phyloP scores from a whole-genome alignment of 2,888 invertebrate genomes.

The Acanthosepion esculentum region DNA sequence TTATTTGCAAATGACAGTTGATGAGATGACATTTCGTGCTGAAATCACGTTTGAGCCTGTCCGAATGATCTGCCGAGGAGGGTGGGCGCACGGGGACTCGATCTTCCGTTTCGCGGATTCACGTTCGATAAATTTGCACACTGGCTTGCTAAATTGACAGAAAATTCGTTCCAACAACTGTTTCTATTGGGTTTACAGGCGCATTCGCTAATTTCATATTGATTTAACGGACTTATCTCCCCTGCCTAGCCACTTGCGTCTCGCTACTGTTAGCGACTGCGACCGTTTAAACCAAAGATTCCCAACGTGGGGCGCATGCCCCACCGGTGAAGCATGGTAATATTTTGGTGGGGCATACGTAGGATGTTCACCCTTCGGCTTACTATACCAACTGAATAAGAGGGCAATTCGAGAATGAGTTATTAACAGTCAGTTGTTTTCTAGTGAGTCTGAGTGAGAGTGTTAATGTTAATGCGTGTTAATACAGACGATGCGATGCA shows the following conservation, averaged over 20 bases:
- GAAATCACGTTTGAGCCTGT: not conserved
- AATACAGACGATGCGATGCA: no score
- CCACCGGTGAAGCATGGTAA: no score
- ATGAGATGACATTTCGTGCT: slow-evolving; percentile 33
- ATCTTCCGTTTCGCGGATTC: not conserved
- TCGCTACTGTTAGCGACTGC: not conserved
- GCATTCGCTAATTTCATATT: not conserved
- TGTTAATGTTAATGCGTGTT: no score
- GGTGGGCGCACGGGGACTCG: not conserved
- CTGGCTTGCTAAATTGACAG: not conserved
- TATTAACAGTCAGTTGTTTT: no score
- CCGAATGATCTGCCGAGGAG: not conserved
- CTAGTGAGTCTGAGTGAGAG: no score
- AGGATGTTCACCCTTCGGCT: no score
- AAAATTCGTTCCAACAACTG: not conserved
- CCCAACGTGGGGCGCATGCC: no score
- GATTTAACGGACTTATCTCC: not conserved
- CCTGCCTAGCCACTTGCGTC: no score
- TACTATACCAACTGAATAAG: no score
- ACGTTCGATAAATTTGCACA: not conserved
- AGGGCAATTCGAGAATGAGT: no score
- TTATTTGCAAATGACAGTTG: not conserved
- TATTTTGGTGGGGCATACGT: no score
- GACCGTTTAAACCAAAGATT: no score
- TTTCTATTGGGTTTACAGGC: not conserved